Evolutionary conservation across 2,113 vertebrate genomes (phyloP), one percentile per base, ranked within the genome.

Genomic region (Psittacula cyanocephala): DNA sequence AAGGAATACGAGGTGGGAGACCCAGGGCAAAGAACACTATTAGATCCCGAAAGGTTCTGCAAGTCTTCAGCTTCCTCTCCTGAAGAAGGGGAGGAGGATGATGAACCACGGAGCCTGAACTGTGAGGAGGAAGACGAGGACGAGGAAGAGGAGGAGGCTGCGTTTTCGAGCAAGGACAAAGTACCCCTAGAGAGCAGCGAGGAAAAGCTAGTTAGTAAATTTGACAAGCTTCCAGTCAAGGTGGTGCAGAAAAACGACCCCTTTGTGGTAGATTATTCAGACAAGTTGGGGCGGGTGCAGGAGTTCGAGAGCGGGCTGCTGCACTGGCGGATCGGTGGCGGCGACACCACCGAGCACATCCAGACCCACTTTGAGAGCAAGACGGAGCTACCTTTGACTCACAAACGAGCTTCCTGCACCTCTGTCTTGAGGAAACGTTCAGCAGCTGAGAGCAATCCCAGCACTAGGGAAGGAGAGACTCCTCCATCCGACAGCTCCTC

Each of bases 1-100:
- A 99, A 98, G 83, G 99, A 99, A 95, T 99, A 99, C 25, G 99
- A 99, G 96, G 99, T 99, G 89, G 99, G 99, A 92, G 99, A 99
- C 95, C 99, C 98, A 47, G 99, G 99, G 88, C 99, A 99, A 98
- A 99, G 98, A 98, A 99, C 98, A 88, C 98, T 99, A 91, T 97
- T 99, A 92, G 98, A 99, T 95, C 99, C 99, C 4, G 98, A 98
- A 92, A 98, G 95, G 96, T 97, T 96, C 96, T 97, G 96, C 95
- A 98, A 97, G 76, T 98, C 98, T 84, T 98, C 99, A 95, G 98
- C 98, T 97, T 98, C 97, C 89, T 96, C 98, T 83, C 97, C 96
- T 47, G 96, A 98, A 60, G 97, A 98, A 52, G 96, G 95, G 85
- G 97, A 98, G 18, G 98, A 99, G 76, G 98, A 98, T 1, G 97